Conservation (phyloP, 1,140 invertebrate genomes). For the Laupala kohalensis region DNA sequence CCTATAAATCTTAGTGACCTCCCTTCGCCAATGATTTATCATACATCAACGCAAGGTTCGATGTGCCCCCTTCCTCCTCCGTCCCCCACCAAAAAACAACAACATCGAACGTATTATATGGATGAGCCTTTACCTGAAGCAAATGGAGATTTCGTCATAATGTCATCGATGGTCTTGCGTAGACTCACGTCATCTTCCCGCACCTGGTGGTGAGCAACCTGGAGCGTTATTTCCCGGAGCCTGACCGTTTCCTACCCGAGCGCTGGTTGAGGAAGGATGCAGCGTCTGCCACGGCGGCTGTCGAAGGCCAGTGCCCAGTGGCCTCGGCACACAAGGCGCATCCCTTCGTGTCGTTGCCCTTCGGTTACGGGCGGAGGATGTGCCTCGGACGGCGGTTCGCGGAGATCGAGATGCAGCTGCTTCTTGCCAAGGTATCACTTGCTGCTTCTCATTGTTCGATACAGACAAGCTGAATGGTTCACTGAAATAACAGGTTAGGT, state of each 20-base stretch:
- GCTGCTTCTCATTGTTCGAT: too few relatives aligned
- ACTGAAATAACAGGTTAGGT: too few relatives aligned
- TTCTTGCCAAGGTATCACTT: slow-evolving; percentile 36
- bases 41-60: too few relatives aligned
- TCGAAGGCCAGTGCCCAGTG: slow-evolving; percentile 21
- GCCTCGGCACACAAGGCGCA: slow-evolving; percentile 31
- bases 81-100: too few relatives aligned
- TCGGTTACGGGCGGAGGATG: slow-evolving; percentile 44
- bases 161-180: slow-evolving; percentile 25
- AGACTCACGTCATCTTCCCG: slow-evolving; percentile 36
- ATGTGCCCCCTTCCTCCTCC: too few relatives aligned
- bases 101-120: too few relatives aligned
- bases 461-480: too few relatives aligned
- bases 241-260: slow-evolving; percentile 41
- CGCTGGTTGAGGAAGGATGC: slow-evolving; percentile 34
- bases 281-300: not conserved
- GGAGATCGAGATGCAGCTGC: slow-evolving; percentile 52
- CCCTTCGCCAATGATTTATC: too few relatives aligned
- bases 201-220: slow-evolving; percentile 31
- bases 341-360: slow-evolving; percentile 41
- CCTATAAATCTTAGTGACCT: too few relatives aligned
- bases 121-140: too few relatives aligned
- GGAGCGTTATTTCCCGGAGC: slow-evolving; percentile 34
- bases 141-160: too few relatives aligned
- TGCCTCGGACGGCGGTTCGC: slow-evolving; percentile 51